A percentile compares a stretch with the other conserved stretches of the same genome.
Conservation (phyloP, 1,140 invertebrate genomes). For the Bradynema listronoti region DNA sequence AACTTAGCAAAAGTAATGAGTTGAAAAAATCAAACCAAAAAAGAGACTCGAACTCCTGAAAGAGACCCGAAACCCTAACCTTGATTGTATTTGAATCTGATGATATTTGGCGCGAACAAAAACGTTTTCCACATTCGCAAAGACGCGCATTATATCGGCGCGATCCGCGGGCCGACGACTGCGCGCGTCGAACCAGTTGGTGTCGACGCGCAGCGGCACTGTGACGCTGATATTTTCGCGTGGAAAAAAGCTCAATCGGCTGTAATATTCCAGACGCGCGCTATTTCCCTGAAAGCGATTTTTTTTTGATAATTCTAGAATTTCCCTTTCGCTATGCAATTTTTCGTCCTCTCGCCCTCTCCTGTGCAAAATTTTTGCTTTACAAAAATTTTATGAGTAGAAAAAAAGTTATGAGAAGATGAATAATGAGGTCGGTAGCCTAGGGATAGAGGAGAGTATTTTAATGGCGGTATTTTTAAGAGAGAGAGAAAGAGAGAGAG, state of each 20-base stretch:
- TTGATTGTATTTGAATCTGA: constrained; percentile 82
- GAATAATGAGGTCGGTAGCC: too few species aligned
- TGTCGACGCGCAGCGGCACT: constrained; percentile 63
- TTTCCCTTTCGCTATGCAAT: too few species aligned
- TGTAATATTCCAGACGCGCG: constrained; percentile 62
- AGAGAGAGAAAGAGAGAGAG: too few species aligned
- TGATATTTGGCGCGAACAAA: constrained; percentile 84
- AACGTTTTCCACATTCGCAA: constrained; percentile 73
- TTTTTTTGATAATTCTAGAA: too few species aligned
- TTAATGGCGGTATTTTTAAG: too few species aligned
- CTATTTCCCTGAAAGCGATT: constrained; percentile 60
- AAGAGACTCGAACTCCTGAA: too few species aligned
- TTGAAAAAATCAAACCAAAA: too few species aligned
- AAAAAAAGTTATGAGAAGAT: too few species aligned
- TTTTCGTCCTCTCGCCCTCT: too few species aligned
- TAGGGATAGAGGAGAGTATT: too few species aligned
- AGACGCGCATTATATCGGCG: constrained; percentile 72
- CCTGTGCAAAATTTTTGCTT: neutral
- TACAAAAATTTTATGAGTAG: neutral
- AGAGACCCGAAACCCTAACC: too few species aligned
- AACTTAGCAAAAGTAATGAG: too few species aligned
- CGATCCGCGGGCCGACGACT: constrained; percentile 64
- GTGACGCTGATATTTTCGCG: constrained; percentile 48
- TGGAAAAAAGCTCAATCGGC: constrained; percentile 44
- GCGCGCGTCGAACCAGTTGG: constrained; percentile 54